phyloP scores from a whole-genome alignment of 2,888 invertebrate genomes.

The Eremobia ochroleuca region DNA sequence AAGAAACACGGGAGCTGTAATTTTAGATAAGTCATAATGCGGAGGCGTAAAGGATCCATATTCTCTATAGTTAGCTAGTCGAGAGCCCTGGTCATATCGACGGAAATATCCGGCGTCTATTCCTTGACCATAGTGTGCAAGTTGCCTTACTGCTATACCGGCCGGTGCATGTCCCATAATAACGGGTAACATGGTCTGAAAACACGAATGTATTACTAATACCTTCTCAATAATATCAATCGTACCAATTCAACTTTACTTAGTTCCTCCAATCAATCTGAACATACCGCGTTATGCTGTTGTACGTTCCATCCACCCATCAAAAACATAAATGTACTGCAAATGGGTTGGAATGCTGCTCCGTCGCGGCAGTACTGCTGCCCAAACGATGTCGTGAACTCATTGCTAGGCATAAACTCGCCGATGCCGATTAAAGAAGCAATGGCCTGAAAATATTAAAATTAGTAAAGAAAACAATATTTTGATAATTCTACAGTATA shows the following conservation, averaged over 20 bases:
- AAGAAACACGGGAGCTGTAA: conserved; percentile 92
- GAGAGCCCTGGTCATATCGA: conserved; percentile 90
- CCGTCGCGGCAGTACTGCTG: conserved; percentile 90
- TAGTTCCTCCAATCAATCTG: background rate
- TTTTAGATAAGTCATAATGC: conserved; percentile 89
- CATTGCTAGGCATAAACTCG: conserved; percentile 92
- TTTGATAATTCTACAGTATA: background rate
- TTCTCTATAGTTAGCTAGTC: conserved; percentile 85
- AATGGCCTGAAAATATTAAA: conserved; percentile 73
- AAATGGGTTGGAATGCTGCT: conserved; percentile 90
- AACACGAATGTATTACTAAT: conserved; percentile 14
- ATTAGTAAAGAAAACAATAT: background rate
- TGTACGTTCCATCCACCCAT: conserved; percentile 91
- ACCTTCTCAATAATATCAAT: background rate
- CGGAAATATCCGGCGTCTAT: conserved; percentile 89
- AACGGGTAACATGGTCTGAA: conserved; percentile 93
- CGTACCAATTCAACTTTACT: background rate
- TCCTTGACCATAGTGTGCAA: conserved; percentile 94
- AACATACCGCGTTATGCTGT: conserved; percentile 76
- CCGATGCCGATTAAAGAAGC: conserved; percentile 88
- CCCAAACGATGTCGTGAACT: conserved; percentile 89
- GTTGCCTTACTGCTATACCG: conserved; percentile 93
- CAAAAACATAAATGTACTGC: conserved; percentile 93
- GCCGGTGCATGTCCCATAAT: conserved; percentile 93
- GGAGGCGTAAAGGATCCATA: conserved; percentile 92